A percentile compares a stretch with the other conserved stretches of the same genome.
These are phyloP conservation scores for Momotus momota DNA, from an alignment of 2,797 vertebrate species.

Conservation along the genomic window DNA sequence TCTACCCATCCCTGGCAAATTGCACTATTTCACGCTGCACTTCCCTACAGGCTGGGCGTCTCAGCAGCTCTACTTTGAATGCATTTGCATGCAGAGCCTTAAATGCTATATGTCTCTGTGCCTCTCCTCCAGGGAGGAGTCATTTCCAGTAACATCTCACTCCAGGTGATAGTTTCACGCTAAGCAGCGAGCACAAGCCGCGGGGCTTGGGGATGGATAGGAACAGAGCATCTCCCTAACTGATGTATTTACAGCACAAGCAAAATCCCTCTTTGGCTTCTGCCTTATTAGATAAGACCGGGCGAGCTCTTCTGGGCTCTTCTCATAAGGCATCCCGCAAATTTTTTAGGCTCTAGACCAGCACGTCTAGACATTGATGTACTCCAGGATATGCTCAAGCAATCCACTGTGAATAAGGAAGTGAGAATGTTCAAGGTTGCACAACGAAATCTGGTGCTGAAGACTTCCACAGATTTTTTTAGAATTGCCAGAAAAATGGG, in stretches of 20 bases:
- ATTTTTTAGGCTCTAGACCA: background rate
- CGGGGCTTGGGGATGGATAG: background rate
- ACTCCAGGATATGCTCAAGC: background rate
- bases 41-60: background rate
- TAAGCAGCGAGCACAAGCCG: background rate
- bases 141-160: background rate
- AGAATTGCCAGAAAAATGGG: background rate
- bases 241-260: background rate
- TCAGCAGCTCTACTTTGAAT: background rate
- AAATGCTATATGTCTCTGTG: background rate
- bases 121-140: background rate
- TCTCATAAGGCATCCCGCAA: background rate
- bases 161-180: background rate
- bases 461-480: background rate
- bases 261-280: background rate
- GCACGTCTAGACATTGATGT: background rate
- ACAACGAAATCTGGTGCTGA: background rate
- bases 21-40: rapidly evolving
- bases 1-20: rapidly evolving
- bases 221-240: background rate
- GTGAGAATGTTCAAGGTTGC: background rate
- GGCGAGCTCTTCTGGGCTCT: background rate
- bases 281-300: background rate
- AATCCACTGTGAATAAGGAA: background rate
- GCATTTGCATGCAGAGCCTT: background rate